These are phyloP conservation scores for Saccostrea cuccullata DNA, from an alignment of 1,140 invertebrate genomes.

Conservation along the genomic window DNA sequence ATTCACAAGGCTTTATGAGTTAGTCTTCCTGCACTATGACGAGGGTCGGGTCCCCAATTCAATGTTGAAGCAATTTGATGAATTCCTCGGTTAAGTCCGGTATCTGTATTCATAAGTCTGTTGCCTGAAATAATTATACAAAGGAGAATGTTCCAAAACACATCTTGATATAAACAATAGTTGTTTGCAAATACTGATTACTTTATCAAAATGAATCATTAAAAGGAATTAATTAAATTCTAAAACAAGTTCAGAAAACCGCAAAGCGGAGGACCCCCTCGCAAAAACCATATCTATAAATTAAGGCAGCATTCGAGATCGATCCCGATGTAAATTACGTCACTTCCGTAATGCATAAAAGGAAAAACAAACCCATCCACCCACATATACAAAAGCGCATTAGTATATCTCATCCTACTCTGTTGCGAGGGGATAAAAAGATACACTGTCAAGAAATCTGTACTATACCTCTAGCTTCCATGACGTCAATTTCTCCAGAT, in stretches of 20 bases:
- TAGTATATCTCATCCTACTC: too few relatives aligned
- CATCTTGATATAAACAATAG: not conserved
- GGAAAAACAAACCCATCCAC: too few relatives aligned
- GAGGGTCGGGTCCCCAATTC: not conserved
- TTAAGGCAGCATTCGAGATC: too few relatives aligned
- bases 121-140: not conserved
- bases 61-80: not conserved
- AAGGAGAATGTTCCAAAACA: not conserved
- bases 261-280: too few relatives aligned
- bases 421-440: not conserved
- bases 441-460: not conserved
- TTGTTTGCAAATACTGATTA: not conserved
- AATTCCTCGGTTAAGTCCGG: not conserved
- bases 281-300: too few relatives aligned
- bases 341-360: too few relatives aligned
- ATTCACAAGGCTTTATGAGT: not conserved
- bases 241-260: too few relatives aligned
- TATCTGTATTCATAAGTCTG: not conserved
- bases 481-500: slow-evolving; percentile 78
- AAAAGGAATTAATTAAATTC: not conserved
- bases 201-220: not conserved
- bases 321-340: too few relatives aligned
- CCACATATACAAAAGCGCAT: too few relatives aligned
- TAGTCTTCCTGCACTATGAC: not conserved
- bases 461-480: slow-evolving; percentile 71